Conservation (phyloP, 2,888 invertebrate species). For the Drosophila testacea region DNA sequence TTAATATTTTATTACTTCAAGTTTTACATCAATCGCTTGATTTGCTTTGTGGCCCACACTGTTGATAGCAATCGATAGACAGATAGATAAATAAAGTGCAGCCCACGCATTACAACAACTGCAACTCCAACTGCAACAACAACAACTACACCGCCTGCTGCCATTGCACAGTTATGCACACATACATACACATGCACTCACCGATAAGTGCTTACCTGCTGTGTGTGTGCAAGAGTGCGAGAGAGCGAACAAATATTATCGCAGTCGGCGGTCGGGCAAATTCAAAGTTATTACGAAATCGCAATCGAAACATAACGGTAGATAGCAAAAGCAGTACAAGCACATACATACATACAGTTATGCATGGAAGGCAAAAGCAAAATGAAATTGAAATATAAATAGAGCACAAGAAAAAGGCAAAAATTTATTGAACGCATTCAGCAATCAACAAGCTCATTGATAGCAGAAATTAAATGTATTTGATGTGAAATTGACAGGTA, state of each 20-base stretch:
- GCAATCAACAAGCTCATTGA: constrained; percentile 13
- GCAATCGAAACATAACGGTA: constrained; percentile 78
- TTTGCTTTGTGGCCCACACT: constrained; percentile 44
- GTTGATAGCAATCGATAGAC: constrained; percentile 49
- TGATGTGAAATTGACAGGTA: neutral
- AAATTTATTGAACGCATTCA: constrained; percentile 31
- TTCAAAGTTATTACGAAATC: constrained; percentile 75
- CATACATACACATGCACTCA: constrained; percentile 26
- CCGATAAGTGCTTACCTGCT: constrained; percentile 17
- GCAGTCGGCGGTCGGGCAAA: constrained; percentile 63
- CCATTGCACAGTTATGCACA: constrained; percentile 54
- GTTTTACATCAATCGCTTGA: constrained; percentile 48
- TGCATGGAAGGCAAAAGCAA: constrained; percentile 27
- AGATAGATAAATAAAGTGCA: constrained; percentile 55
- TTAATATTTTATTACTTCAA: constrained; percentile 55
- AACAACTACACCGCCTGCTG: constrained; percentile 32
- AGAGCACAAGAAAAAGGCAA: constrained; percentile 23
- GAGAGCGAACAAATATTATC: constrained; percentile 63
- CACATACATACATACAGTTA: constrained; percentile 15
- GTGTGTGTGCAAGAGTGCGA: constrained; percentile 33
- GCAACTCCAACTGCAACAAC: constrained; percentile 10
- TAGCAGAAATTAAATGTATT: neutral
- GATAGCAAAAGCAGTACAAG: constrained; percentile 63
- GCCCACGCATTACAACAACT: constrained; percentile 59
- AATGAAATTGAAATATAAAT: constrained; percentile 54